Conservation (phyloP, 1,140 invertebrate species). For the Procambarus clarkii region DNA sequence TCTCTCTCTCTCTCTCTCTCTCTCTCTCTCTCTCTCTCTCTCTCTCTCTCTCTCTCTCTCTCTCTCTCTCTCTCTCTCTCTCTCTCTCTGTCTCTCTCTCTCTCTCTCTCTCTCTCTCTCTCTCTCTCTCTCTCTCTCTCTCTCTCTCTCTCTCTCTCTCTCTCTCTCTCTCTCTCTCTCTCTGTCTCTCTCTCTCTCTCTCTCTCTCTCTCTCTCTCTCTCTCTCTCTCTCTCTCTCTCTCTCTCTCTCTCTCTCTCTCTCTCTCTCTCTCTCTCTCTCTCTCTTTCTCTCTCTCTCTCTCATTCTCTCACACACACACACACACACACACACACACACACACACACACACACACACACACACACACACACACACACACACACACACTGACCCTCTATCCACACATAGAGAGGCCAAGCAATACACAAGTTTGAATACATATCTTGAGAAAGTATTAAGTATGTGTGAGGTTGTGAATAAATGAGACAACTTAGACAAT, state of each 20-base stretch:
- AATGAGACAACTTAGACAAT: too few species aligned
- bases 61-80: background rate
- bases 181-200: background rate
- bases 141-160: background rate
- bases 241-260: background rate
- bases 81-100: background rate
- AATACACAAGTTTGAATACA: too few species aligned
- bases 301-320: too few species aligned
- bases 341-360: too few species aligned
- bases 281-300: background rate
- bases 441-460: too few species aligned
- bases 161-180: background rate
- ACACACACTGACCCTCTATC: too few species aligned
- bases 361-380: too few species aligned
- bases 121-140: conserved; percentile 2
- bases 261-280: background rate
- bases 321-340: too few species aligned
- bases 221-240: background rate
- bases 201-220: background rate
- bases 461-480: too few species aligned
- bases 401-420: too few species aligned
- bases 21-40: background rate
- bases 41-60: background rate
- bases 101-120: background rate
- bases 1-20: background rate